Conservation (phyloP, 2,797 vertebrate genomes). For the Vultur gryphus region DNA sequence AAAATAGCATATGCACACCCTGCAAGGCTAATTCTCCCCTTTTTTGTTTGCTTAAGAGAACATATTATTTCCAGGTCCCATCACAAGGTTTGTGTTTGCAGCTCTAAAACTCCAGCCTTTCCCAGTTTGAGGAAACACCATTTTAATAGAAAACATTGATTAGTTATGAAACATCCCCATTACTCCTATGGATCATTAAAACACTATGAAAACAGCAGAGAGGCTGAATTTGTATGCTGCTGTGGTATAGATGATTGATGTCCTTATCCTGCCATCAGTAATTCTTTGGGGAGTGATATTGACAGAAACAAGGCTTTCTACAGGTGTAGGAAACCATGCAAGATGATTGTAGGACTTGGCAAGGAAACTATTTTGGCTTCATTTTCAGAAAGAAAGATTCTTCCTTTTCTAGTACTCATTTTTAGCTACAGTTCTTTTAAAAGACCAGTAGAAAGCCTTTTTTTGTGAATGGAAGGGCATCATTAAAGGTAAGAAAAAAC, state of each 20-base stretch:
- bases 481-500: background rate
- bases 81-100: background rate
- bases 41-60: background rate
- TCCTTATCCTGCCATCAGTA: background rate
- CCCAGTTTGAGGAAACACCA: background rate
- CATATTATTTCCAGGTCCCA: background rate
- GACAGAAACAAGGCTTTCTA: background rate
- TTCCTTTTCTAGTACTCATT: background rate
- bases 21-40: background rate
- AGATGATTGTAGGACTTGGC: background rate
- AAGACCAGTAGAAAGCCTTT: background rate
- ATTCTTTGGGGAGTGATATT: background rate
- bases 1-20: background rate
- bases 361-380: background rate
- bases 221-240: background rate
- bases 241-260: background rate
- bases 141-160: background rate
- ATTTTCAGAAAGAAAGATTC: background rate
- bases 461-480: background rate
- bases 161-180: background rate
- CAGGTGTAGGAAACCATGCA: background rate
- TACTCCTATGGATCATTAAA: background rate
- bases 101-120: background rate
- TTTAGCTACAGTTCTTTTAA: background rate
- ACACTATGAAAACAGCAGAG: background rate